These are phyloP conservation scores for Holothuria leucospilota DNA, from an alignment of 53 echinoderm and acorn worm genomes.

Conservation along the genomic window DNA sequence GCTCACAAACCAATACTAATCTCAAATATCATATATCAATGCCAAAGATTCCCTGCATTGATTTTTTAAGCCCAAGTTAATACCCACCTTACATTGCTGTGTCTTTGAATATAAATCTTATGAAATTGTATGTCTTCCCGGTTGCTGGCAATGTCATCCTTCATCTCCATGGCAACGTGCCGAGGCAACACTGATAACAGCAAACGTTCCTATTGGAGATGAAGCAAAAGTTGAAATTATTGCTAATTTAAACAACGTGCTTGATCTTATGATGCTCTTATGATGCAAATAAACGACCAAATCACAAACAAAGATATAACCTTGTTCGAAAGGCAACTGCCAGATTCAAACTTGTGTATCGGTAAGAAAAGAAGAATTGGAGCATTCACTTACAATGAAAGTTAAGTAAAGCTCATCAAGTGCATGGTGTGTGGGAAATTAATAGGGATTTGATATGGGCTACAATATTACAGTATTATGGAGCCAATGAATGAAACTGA, in stretches of 20 bases:
- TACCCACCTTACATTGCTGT: conserved; percentile 92
- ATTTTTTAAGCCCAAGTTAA: no score
- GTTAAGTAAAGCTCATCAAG: no score
- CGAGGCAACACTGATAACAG: conserved; percentile 96
- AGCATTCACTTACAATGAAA: no score
- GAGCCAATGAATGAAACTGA: no score
- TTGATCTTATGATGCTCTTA: neutral
- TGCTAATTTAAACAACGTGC: neutral
- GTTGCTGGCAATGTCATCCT: conserved; percentile 93
- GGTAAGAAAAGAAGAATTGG: no score
- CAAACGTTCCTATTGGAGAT: conserved; percentile 78
- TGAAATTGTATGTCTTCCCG: conserved; percentile 96
- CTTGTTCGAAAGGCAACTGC: neutral
- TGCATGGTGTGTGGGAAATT: no score
- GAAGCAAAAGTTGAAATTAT: neutral
- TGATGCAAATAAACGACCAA: neutral
- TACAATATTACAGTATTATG: no score
- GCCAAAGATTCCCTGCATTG: no score
- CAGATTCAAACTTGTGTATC: neutral
- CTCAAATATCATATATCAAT: no score
- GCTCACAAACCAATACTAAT: no score
- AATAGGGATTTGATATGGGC: no score
- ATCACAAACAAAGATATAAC: neutral
- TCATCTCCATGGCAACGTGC: conserved; percentile 99
- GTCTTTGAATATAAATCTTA: conserved; percentile 97